Evolutionary conservation across 2,888 invertebrate species (phyloP).

Genomic region (Drosophila subquinaria): DNA sequence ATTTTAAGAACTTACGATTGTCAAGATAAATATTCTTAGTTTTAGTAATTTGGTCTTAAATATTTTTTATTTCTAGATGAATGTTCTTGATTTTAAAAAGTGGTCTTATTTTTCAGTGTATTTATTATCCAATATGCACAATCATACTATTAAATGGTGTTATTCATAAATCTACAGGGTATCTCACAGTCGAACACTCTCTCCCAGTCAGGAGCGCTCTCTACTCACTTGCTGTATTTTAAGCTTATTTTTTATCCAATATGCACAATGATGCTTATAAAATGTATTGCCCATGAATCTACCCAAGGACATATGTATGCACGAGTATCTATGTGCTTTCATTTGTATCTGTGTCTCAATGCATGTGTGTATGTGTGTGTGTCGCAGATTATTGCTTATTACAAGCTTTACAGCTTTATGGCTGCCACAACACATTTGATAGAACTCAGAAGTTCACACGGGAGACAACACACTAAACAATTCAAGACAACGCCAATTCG

Average conservation of each 20-base stretch:
- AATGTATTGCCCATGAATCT: conserved; percentile 77
- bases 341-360: background rate
- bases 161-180: conserved; percentile 64
- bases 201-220: background rate
- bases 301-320: conserved; percentile 52
- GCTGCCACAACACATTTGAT: conserved; percentile 20
- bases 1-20: too few species aligned
- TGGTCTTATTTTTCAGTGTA: too few species aligned
- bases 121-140: conserved; percentile 81
- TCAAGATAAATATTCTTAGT: too few species aligned
- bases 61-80: too few species aligned
- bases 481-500: conserved; percentile 22
- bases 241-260: conserved; percentile 81
- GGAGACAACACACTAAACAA: conserved; percentile 14
- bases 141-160: conserved; percentile 79
- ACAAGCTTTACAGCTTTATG: conserved; percentile 62
- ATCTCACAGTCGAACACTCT: background rate
- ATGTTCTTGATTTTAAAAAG: too few species aligned
- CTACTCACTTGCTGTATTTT: conserved; percentile 51
- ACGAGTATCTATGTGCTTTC: conserved; percentile 28
- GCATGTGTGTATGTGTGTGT: conserved; percentile 12
- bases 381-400: conserved; percentile 77
- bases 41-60: too few species aligned
- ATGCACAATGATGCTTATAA: conserved; percentile 80
- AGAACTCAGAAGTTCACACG: conserved; percentile 15